phyloP scores from a whole-genome alignment of 2,888 invertebrate genomes.

The Nemoura dubitans region DNA sequence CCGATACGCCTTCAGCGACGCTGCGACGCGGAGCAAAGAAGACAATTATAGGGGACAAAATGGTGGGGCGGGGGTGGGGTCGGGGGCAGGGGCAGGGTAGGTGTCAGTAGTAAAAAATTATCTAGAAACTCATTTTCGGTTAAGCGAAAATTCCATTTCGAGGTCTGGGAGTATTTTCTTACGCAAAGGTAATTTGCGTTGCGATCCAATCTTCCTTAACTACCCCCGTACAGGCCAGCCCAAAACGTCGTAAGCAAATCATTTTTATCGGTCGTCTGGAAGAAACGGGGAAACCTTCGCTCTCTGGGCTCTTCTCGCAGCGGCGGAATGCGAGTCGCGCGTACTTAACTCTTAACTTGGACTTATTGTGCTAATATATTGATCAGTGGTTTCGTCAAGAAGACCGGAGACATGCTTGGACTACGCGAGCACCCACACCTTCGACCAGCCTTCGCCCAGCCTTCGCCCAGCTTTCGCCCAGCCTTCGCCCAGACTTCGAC shows the following conservation, averaged over 20 bases:
- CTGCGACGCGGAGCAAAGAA: too few species aligned
- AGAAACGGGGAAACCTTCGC: background rate
- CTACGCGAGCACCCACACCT: too few species aligned
- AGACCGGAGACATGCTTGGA: background rate
- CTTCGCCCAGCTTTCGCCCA: too few species aligned
- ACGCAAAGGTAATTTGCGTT: slow-evolving; percentile 46
- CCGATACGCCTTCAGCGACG: too few species aligned
- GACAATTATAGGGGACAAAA: background rate
- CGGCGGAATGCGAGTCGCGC: too few species aligned
- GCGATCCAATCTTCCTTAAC: slow-evolving; percentile 48
- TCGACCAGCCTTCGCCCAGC: too few species aligned
- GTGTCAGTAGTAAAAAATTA: slow-evolving; percentile 35
- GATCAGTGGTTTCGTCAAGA: background rate
- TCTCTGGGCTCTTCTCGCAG: too few species aligned
- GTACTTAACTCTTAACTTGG: too few species aligned
- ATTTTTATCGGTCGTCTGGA: background rate
- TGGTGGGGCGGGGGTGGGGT: background rate
- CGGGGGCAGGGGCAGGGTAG: background rate
- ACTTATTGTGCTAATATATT: background rate
- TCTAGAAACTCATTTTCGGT: slow-evolving; percentile 43
- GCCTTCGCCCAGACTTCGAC: too few species aligned
- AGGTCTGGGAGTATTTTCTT: slow-evolving; percentile 45
- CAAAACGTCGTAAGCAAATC: slow-evolving; percentile 22
- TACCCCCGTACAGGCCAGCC: slow-evolving; percentile 39
- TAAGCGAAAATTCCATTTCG: slow-evolving; percentile 46